Conservation (phyloP, 1,140 invertebrate genomes). For the Sweltsa coloradensis region DNA sequence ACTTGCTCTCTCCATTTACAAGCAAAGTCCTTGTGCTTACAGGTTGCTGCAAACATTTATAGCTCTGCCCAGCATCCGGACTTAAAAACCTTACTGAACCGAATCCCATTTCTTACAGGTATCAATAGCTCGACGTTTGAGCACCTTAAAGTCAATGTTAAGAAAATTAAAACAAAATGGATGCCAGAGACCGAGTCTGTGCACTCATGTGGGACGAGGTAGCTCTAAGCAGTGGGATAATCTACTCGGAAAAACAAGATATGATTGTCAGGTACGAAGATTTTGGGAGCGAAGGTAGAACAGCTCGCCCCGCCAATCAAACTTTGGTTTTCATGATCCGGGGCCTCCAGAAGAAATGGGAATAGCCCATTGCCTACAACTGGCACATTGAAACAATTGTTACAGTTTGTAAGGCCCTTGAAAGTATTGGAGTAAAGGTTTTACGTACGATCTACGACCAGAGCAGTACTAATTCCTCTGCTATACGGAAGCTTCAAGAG, state of each 20-base stretch:
- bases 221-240: slow-evolving; percentile 4
- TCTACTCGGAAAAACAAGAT: slow-evolving; percentile 11
- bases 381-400: too few species aligned
- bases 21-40: background rate
- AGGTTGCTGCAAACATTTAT: background rate
- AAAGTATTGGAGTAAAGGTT: too few species aligned
- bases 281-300: slow-evolving; percentile 10
- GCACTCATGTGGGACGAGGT: slow-evolving; percentile 17
- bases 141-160: background rate
- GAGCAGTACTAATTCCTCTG: too few species aligned
- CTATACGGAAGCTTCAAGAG: too few species aligned
- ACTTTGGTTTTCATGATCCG: slow-evolving; percentile 19
- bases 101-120: background rate
- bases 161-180: background rate
- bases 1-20: background rate
- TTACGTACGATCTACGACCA: too few species aligned
- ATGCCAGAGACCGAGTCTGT: slow-evolving; percentile 6
- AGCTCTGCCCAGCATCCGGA: too few species aligned
- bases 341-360: too few species aligned
- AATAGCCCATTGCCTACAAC: too few species aligned
- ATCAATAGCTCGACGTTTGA: background rate
- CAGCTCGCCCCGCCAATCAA: slow-evolving; percentile 15
- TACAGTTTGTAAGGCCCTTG: too few species aligned
- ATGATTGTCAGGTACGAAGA: slow-evolving; percentile 18
- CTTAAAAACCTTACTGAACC: background rate